Conservation (phyloP, 2,888 invertebrate genomes). For the Aphodius granarius region DNA sequence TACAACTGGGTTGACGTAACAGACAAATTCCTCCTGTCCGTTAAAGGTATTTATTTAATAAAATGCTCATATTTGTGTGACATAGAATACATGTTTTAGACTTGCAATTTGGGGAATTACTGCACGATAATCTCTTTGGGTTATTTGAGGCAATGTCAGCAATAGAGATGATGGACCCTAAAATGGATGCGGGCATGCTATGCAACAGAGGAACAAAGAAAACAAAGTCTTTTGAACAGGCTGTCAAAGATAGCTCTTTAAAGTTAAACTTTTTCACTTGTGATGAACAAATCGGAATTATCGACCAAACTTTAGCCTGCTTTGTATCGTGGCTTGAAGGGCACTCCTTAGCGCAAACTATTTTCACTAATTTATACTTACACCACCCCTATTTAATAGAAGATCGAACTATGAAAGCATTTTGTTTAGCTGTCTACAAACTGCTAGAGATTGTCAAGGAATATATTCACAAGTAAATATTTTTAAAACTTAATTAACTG, state of each 20-base stretch:
- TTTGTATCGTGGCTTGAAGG: slow-evolving; percentile 98
- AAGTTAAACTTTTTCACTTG: slow-evolving; percentile 76
- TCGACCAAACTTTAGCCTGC: slow-evolving; percentile 92
- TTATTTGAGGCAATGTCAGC: slow-evolving; percentile 99
- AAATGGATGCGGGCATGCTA: slow-evolving; percentile 99
- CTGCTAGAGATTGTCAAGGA: slow-evolving; percentile 87
- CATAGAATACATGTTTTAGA: slow-evolving; percentile 55
- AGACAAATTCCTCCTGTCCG: slow-evolving; percentile 63
- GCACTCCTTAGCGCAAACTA: slow-evolving; percentile 93
- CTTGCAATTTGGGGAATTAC: slow-evolving; percentile 83
- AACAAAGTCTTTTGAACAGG: slow-evolving; percentile 84
- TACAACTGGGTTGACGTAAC: slow-evolving; percentile 66
- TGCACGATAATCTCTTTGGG: slow-evolving; percentile 90
- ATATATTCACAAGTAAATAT: slow-evolving; percentile 77
- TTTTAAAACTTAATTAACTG: slow-evolving; percentile 14
- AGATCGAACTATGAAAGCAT: slow-evolving; percentile 82
- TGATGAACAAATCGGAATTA: slow-evolving; percentile 85
- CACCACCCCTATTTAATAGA: slow-evolving; percentile 86
- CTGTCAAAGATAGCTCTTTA: slow-evolving; percentile 75
- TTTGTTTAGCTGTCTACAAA: slow-evolving; percentile 86
- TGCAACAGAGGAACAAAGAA: slow-evolving; percentile 87
- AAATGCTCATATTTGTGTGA: background rate
- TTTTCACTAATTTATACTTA: slow-evolving; percentile 93
- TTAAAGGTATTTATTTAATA: slow-evolving; percentile 56
- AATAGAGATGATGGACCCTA: slow-evolving; percentile 99